Base-by-base conservation (phyloP, 1,140 invertebrate species). In the Heterodera carotae region DNA sequence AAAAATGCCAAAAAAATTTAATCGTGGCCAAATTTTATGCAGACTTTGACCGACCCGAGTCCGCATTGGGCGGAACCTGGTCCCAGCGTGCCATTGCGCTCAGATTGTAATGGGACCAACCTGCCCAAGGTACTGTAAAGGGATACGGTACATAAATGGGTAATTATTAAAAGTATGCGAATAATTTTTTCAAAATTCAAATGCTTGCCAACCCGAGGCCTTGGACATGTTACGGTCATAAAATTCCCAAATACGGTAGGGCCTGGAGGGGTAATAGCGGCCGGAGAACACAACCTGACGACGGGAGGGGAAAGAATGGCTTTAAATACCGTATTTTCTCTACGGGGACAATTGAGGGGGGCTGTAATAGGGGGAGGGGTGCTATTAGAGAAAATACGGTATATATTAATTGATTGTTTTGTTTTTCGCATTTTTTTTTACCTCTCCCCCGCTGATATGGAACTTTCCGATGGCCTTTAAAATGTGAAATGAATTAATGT, bases 191-290 rank as follows among this genome's bases (percentile, higher is more conserved):
- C n/a, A 39, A 39, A 39, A 5, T 39, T 7, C 39, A 43, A 43
- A 1, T 10, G 15, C 7, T 22, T 22, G 18, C 48, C 18, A 22
- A 66, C 62, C 62, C 25, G 62, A 66, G 5, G 62, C 56, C 48
- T 86, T 86, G 25, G 76, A 75, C 85, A 86, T 86, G 76, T 86
- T 86, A 34, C 85, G 79, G 75, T 86, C 85, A 62, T 86, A 86
- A 74, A 86, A 86, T 69, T 86, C 85, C 85, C 85, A 86, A 53
- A 86, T 86, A 75, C 87, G 87, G 76, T 84, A 86, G 43, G 85
- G 85, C 56, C 84, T 66, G 29, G 85, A 73, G n/a, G 85, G 85
- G 72, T 86, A 86, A 75, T 86, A 86, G 75, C 86, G 81, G 27
- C 86, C 83, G 36, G 86, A 87, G 70, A 86, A 86, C 1, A 77